phyloP scores from a whole-genome alignment of 2,888 invertebrate genomes.

The Asteroscopus sphinx region DNA sequence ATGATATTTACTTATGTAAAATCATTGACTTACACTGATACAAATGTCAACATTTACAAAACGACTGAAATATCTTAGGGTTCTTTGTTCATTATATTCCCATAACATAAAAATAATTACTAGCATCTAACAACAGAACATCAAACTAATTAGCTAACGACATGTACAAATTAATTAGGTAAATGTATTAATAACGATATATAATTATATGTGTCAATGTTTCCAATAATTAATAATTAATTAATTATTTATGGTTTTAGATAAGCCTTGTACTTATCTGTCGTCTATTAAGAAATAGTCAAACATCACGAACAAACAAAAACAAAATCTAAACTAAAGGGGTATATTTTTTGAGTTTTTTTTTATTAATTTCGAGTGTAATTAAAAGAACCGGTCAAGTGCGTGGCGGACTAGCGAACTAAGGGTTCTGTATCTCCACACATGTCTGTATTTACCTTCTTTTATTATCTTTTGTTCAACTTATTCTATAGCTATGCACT shows the following conservation, averaged over 20 bases:
- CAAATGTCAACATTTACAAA: too few relatives aligned
- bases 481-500: too few relatives aligned
- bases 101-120: slow-evolving; percentile 35
- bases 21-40: too few relatives aligned
- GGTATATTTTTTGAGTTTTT: not conserved
- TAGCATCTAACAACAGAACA: slow-evolving; percentile 24
- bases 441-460: too few relatives aligned
- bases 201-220: slow-evolving; percentile 46
- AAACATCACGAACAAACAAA: slow-evolving; percentile 6
- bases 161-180: slow-evolving; percentile 54
- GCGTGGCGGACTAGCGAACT: too few relatives aligned
- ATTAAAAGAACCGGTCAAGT: too few relatives aligned
- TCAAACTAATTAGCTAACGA: slow-evolving; percentile 52
- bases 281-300: slow-evolving; percentile 18
- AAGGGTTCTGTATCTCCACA: too few relatives aligned
- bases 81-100: slow-evolving; percentile 21
- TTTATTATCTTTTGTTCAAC: too few relatives aligned
- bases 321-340: too few relatives aligned
- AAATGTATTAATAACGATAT: slow-evolving; percentile 38
- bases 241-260: slow-evolving; percentile 34
- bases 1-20: too few relatives aligned
- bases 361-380: too few relatives aligned
- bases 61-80: not conserved
- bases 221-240: slow-evolving; percentile 46
- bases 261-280: slow-evolving; percentile 29